Evolutionary conservation across 2,888 invertebrate species (phyloP).

Genomic region (Nomada ruficornis): DNA sequence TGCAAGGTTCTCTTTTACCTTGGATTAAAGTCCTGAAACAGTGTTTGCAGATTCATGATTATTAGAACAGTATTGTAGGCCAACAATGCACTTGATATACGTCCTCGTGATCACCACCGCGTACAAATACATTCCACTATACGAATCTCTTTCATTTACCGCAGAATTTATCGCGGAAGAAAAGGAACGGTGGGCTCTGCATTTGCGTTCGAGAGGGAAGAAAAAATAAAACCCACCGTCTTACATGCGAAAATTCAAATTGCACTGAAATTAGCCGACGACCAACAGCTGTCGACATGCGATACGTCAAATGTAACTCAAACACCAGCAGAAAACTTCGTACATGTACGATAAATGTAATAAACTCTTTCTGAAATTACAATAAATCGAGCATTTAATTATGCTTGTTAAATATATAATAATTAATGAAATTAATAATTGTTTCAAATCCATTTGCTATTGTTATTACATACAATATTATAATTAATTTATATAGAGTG

Average conservation of each 20-base stretch:
- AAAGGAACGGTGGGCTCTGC: constrained; percentile 45
- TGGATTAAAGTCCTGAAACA: constrained; percentile 96
- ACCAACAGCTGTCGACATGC: constrained; percentile 53
- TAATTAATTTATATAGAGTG: too few relatives aligned
- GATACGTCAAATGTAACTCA: constrained; percentile 43
- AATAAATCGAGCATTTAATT: neutral
- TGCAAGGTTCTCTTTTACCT: constrained; percentile 86
- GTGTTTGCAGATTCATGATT: constrained; percentile 93
- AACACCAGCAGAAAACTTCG: constrained; percentile 45
- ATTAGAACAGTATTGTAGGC: constrained; percentile 70
- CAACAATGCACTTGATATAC: constrained; percentile 66
- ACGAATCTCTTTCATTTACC: constrained; percentile 60
- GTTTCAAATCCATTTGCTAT: too few relatives aligned
- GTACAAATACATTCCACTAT: constrained; percentile 57
- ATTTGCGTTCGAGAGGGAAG: constrained; percentile 59
- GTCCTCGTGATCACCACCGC: constrained; percentile 50
- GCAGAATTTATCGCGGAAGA: constrained; percentile 52
- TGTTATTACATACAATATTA: too few relatives aligned
- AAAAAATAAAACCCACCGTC: constrained; percentile 46
- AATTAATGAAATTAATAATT: too few relatives aligned
- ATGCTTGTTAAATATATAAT: neutral
- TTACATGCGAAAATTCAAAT: constrained; percentile 64
- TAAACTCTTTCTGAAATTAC: neutral
- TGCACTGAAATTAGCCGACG: constrained; percentile 69
- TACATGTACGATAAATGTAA: neutral